Conservation (phyloP, 2,888 invertebrate species). For the Diaphora mendica region DNA sequence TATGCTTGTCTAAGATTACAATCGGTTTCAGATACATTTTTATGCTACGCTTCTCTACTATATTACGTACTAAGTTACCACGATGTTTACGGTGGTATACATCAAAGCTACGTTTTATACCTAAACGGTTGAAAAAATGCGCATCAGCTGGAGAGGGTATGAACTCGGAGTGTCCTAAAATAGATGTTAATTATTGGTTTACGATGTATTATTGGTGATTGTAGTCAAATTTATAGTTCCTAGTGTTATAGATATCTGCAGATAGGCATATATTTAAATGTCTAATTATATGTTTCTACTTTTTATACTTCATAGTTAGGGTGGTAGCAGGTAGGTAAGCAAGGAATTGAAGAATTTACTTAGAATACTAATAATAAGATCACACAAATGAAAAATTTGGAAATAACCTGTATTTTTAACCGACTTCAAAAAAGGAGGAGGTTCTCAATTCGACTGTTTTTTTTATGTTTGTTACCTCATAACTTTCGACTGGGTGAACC, state of each 20-base stretch:
- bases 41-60: slow-evolving; percentile 11
- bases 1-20: slow-evolving; percentile 17
- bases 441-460: too few relatives aligned
- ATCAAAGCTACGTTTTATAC: slow-evolving; percentile 31
- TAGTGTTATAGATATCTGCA: background rate
- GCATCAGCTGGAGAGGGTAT: slow-evolving; percentile 27
- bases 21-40: background rate
- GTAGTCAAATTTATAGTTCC: background rate
- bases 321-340: background rate
- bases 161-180: slow-evolving; percentile 41
- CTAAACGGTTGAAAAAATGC: slow-evolving; percentile 39
- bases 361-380: too few relatives aligned
- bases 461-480: too few relatives aligned
- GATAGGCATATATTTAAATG: too few relatives aligned
- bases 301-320: background rate
- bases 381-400: too few relatives aligned
- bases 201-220: background rate
- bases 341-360: background rate
- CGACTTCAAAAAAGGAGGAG: too few relatives aligned
- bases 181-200: slow-evolving; percentile 22
- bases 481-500: too few relatives aligned
- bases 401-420: too few relatives aligned
- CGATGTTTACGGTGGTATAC: slow-evolving; percentile 7
- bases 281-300: background rate
- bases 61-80: slow-evolving; percentile 12